Evolutionary conservation across 2,797 vertebrate genomes (phyloP).

Genomic region (Mus spretus): DNA sequence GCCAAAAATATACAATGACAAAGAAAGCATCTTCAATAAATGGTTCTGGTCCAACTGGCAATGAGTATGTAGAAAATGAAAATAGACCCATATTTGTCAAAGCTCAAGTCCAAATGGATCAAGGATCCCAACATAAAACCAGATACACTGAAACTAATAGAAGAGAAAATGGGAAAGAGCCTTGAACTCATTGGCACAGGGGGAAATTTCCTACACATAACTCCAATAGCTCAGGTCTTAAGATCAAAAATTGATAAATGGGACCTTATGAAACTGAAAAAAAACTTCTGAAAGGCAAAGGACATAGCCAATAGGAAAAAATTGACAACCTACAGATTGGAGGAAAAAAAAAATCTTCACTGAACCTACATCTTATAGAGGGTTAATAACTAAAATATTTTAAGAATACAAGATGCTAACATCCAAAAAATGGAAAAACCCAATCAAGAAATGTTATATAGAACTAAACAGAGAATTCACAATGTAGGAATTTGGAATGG

Average conservation of each 20-base stretch:
- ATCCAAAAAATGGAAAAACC: not conserved
- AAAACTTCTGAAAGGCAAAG: not conserved
- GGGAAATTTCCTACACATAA: not conserved
- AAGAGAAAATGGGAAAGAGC: not conserved
- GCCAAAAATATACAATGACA: not conserved
- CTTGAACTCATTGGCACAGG: not conserved
- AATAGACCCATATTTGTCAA: not conserved
- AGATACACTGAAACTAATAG: not conserved
- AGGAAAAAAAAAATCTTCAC: too few species aligned
- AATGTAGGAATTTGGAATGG: not conserved
- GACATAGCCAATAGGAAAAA: not conserved
- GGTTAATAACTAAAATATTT: not conserved
- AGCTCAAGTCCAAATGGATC: not conserved
- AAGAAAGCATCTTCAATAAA: not conserved
- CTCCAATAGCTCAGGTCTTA: not conserved
- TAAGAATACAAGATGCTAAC: not conserved
- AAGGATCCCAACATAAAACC: not conserved
- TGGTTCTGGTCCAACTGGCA: not conserved
- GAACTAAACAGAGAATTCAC: not conserved
- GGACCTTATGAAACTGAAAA: not conserved
- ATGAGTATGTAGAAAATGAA: not conserved
- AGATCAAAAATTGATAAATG: not conserved
- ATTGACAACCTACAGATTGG: not conserved
- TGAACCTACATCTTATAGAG: too few species aligned
- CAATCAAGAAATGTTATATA: not conserved